phyloP scores from a whole-genome alignment of 2,888 invertebrate genomes.

The Drosophila subsilvestris region DNA sequence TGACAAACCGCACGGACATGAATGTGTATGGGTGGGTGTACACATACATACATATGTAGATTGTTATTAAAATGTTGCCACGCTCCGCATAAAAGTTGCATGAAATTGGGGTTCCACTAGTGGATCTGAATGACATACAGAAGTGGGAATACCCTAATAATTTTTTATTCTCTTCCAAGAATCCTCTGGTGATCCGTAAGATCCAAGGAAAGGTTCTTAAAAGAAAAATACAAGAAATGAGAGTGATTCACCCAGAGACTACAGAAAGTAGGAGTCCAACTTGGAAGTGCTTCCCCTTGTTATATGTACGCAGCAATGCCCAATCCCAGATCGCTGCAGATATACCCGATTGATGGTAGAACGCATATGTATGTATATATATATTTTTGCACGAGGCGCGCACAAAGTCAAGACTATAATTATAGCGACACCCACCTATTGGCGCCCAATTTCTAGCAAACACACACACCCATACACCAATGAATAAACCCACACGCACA shows the following conservation, averaged over 20 bases:
- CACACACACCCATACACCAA: conserved; percentile 33
- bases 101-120: conserved; percentile 39
- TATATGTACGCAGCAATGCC: too few relatives aligned
- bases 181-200: too few relatives aligned
- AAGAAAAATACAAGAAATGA: too few relatives aligned
- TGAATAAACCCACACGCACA: conserved; percentile 17
- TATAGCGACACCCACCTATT: conserved; percentile 81
- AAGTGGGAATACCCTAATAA: background rate
- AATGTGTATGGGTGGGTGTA: conserved; percentile 22
- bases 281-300: too few relatives aligned
- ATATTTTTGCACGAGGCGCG: conserved; percentile 78
- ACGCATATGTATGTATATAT: conserved; percentile 8
- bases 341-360: conserved; percentile 14
- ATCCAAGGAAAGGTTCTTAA: too few relatives aligned
- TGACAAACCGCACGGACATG: conserved; percentile 19
- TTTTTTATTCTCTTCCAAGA: too few relatives aligned
- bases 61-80: conserved; percentile 74
- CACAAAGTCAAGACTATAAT: conserved; percentile 79
- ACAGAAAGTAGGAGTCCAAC: too few relatives aligned
- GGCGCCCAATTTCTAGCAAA: conserved; percentile 73
- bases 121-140: background rate
- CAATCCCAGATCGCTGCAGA: background rate
- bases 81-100: conserved; percentile 64
- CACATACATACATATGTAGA: too few relatives aligned
- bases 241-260: too few relatives aligned